Base-by-base conservation (phyloP, 2,797 vertebrate species). In the Hippocampus kuda region DNA sequence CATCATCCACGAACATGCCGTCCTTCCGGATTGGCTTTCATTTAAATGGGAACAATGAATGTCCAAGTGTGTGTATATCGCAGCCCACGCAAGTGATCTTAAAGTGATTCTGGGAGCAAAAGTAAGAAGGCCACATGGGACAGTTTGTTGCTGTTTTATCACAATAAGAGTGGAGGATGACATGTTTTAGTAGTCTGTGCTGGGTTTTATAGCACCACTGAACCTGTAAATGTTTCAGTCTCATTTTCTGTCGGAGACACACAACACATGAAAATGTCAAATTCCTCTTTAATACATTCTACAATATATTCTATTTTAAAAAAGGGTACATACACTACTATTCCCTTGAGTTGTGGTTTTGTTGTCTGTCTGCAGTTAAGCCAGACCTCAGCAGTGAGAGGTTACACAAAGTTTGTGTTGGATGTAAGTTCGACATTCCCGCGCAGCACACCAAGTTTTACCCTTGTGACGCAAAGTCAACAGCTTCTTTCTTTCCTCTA, bases 351-450 rank as follows among this genome's bases (percentile, higher is more conserved):
- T 85, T 38, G n/a, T 30, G 12, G 16, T 42, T 41, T 42, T 73
- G 27, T 48, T 72, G 9, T 78, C 65, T 78, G n/a, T 5, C 16
- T 86, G 30, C 90, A 94, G 94, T 93, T 95, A 87, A 93, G 85
- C 83, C 94, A 94, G 77, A 93, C 92, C 0, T 88, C 93, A 0
- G 93, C 92, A 71, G 88, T 95, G 46, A 89, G 93, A 69, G 94
- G 93, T 87, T 95, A 95, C 87, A 94, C 93, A 0, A 94, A 94
- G 73, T 94, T 94, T 51, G 92, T 94, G 72, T 94, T 94, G 92
- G 93, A 92, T 68, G 93, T 95, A 86, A 81, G 77, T 71, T 66
- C 1, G 59, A 30, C 42, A 1, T 24, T 67, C 1, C 38, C 1
- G 2, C 22, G 46, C 71, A 22, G 48, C 2, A 5, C 5, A 0